Evolutionary conservation across 1,140 invertebrate species (phyloP).

Genomic region (Penaeus chinensis): DNA sequence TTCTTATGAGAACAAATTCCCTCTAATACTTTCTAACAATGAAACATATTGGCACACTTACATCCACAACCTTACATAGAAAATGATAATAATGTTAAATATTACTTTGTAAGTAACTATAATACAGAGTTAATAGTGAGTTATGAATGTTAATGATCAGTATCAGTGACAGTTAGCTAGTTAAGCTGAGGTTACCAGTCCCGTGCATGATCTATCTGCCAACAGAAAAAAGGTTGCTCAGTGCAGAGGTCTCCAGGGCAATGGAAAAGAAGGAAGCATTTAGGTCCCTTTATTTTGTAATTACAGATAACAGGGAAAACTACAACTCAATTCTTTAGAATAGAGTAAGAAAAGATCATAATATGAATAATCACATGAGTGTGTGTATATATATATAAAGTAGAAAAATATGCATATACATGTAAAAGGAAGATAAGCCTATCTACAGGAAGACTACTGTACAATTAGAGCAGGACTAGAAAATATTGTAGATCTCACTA

Average conservation of each 20-base stretch:
- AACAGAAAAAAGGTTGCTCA: not conserved
- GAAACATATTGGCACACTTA: too few species aligned
- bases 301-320: slow-evolving; percentile 33
- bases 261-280: slow-evolving; percentile 36
- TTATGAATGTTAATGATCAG: too few species aligned
- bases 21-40: too few species aligned
- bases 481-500: not conserved
- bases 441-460: slow-evolving; percentile 26
- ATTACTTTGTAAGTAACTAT: too few species aligned
- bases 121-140: too few species aligned
- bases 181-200: too few species aligned
- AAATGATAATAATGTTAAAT: too few species aligned
- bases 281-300: slow-evolving; percentile 47
- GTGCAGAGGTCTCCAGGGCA: slow-evolving; percentile 24
- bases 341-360: slow-evolving; percentile 3
- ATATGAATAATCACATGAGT: not conserved
- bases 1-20: too few species aligned
- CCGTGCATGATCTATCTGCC: too few species aligned
- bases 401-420: slow-evolving; percentile 40
- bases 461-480: not conserved
- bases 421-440: slow-evolving; percentile 12
- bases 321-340: not conserved
- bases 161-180: too few species aligned
- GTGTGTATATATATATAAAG: not conserved
- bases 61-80: too few species aligned